Percentiles rank a stretch among this genome's conserved stretches.
phyloP scores from a whole-genome alignment of 2,888 invertebrate genomes.

The Leucophenga montana region DNA sequence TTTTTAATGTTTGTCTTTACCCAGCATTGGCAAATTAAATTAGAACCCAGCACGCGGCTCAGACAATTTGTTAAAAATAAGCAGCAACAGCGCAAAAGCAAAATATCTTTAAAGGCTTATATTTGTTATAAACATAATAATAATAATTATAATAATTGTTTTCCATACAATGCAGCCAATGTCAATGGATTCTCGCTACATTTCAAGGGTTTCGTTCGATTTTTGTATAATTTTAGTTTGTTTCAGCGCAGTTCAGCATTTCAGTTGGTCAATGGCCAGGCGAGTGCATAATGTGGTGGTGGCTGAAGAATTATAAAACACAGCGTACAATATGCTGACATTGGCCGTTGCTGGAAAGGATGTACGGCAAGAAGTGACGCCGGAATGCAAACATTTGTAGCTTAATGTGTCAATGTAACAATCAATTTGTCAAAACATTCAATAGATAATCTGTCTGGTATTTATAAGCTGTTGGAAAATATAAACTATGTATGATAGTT shows the following conservation, averaged over 20 bases:
- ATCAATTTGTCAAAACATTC: conserved; percentile 44
- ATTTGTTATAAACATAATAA: conserved; percentile 47
- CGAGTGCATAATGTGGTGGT: not conserved
- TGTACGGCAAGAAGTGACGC: conserved; percentile 27
- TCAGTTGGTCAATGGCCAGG: conserved; percentile 8
- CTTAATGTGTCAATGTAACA: conserved; percentile 57
- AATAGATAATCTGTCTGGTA: conserved; percentile 35
- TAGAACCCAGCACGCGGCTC: conserved; percentile 42
- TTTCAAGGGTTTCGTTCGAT: conserved; percentile 59
- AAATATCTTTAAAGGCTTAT: conserved; percentile 53
- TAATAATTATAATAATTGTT: conserved; percentile 2
- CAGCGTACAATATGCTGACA: conserved; percentile 56
- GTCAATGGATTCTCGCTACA: conserved; percentile 58
- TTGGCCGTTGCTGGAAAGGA: not conserved
- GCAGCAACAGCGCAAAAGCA: conserved; percentile 49
- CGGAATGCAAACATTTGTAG: conserved; percentile 35
- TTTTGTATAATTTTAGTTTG: too few species aligned
- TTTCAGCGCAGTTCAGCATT: not conserved
- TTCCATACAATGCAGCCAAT: conserved; percentile 49
- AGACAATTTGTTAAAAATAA: conserved; percentile 24
- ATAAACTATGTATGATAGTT: not conserved
- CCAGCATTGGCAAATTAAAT: conserved; percentile 57
- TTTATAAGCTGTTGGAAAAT: not conserved
- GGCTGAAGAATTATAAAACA: not conserved
- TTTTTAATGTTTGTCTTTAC: conserved; percentile 32